Conservation (phyloP, 1,140 invertebrate genomes). For the Apis mellifera region DNA sequence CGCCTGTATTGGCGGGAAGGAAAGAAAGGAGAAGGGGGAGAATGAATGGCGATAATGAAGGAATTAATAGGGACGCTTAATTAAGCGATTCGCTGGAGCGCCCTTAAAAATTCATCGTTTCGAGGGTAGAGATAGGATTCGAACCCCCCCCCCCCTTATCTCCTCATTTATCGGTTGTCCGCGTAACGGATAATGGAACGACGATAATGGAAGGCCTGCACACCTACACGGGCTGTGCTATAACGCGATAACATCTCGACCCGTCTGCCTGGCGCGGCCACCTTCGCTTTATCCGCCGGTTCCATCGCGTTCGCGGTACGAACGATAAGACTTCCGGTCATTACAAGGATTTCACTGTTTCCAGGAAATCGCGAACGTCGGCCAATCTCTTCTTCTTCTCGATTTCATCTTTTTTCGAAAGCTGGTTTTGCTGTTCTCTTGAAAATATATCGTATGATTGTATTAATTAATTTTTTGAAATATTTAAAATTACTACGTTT, state of each 20-base stretch:
- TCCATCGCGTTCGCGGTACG: slow-evolving; percentile 6
- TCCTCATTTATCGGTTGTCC: slow-evolving; percentile 37
- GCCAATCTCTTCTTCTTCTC: background rate
- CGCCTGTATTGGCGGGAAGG: too few relatives aligned
- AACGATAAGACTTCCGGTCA: slow-evolving; percentile 44
- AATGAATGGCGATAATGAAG: background rate
- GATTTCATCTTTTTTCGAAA: too few relatives aligned
- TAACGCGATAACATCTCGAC: slow-evolving; percentile 35
- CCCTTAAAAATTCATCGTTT: background rate
- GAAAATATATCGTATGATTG: too few relatives aligned
- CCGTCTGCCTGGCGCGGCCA: slow-evolving; percentile 4
- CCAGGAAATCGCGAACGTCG: slow-evolving; percentile 14
- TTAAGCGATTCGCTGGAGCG: background rate
- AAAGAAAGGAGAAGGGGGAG: too few relatives aligned
- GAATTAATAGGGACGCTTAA: background rate
- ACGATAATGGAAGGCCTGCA: slow-evolving; percentile 21
- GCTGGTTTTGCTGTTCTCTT: too few relatives aligned
- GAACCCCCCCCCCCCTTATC: background rate
- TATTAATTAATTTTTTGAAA: too few relatives aligned
- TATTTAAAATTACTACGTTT: too few relatives aligned
- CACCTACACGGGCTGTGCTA: slow-evolving; percentile 6
- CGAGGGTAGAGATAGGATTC: background rate
- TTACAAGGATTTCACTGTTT: slow-evolving; percentile 47
- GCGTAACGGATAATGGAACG: slow-evolving; percentile 27
- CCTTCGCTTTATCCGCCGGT: slow-evolving; percentile 34